Evolutionary conservation across 1,140 invertebrate species (phyloP), one percentile per base, ranked within the genome.

Genomic region (Brachionus koreanus): DNA sequence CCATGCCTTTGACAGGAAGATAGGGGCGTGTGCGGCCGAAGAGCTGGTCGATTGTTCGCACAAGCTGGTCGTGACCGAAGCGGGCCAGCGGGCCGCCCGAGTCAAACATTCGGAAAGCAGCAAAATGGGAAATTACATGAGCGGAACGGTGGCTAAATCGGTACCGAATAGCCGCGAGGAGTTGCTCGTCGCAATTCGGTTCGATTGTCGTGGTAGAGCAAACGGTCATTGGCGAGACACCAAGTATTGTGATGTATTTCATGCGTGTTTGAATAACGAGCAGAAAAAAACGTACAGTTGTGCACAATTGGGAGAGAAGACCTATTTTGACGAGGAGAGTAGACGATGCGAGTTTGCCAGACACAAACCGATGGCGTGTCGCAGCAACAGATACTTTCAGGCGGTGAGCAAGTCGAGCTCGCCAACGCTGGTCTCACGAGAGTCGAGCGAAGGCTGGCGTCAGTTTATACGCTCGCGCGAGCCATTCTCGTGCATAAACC

Each of bases 211-310:
- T 2, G 39, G 43, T 16, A 12, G 42, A n/a, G 10, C 35, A 6
- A 57, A 82, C n/a, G 82, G 82, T 43, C 82, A 82, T 72, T 74
- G 67, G 63, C 33, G 67, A 52, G 67, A 82, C 39, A 12, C n/a
- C 0, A 33, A 43, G 13, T 82, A 37, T 43, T 82, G 82, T 82
- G 82, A 82, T 49, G 67, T 82, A 4, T 82, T 57, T 16, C 82
- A 82, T 42, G 82, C 82, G 10, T 82, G 82, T 35, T 13, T 75
- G 3, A 63, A 35, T 37, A 61, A 61, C 35, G 65, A 72, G n/a
- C 63, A 82, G 16, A 82, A 75, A 63, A 69, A 69, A n/a, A 72
- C 82, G 0, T 82, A 72, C 33, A 63, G 43, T 16, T 82, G 82
- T 57, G 65, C 57, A 33, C 82, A 82, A 42, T 13, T 74, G 35